These are phyloP conservation scores for Rugalucina vietnamica DNA, from an alignment of 2,888 invertebrate species.

Conservation along the genomic window DNA sequence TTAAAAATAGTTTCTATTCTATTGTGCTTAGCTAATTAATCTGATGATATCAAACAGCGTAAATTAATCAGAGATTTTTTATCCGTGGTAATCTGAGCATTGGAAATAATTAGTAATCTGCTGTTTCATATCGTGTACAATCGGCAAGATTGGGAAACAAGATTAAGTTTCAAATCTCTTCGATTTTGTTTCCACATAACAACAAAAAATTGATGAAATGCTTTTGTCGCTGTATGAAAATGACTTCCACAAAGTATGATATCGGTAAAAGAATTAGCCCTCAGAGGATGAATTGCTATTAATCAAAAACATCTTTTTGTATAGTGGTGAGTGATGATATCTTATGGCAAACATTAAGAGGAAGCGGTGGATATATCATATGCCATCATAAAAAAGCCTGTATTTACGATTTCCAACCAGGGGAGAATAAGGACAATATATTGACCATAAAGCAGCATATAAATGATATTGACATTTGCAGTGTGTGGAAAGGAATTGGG, in stretches of 20 bases:
- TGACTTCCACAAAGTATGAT: not conserved
- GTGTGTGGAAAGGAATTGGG: too few relatives aligned
- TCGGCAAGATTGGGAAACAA: not conserved
- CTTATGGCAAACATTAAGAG: too few relatives aligned
- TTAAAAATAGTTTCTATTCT: not conserved
- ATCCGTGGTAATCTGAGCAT: not conserved
- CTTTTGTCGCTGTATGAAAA: too few relatives aligned
- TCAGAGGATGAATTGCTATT: not conserved
- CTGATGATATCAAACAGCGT: not conserved
- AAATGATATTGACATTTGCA: too few relatives aligned
- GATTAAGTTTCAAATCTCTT: not conserved
- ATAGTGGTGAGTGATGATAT: too few relatives aligned
- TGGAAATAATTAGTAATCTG: not conserved
- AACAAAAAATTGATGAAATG: not conserved
- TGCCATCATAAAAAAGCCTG: too few relatives aligned
- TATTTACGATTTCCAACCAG: too few relatives aligned
- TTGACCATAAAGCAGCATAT: too few relatives aligned
- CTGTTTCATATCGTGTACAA: not conserved
- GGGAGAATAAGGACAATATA: too few relatives aligned
- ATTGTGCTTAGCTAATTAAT: not conserved
- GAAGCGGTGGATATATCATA: too few relatives aligned
- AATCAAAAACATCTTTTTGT: not conserved
- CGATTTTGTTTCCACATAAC: not conserved
- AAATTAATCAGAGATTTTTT: not conserved
- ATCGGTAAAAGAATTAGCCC: not conserved